These are phyloP conservation scores for Neopelma chrysocephalum DNA, from an alignment of 2,797 vertebrate genomes.

Conservation along the genomic window DNA sequence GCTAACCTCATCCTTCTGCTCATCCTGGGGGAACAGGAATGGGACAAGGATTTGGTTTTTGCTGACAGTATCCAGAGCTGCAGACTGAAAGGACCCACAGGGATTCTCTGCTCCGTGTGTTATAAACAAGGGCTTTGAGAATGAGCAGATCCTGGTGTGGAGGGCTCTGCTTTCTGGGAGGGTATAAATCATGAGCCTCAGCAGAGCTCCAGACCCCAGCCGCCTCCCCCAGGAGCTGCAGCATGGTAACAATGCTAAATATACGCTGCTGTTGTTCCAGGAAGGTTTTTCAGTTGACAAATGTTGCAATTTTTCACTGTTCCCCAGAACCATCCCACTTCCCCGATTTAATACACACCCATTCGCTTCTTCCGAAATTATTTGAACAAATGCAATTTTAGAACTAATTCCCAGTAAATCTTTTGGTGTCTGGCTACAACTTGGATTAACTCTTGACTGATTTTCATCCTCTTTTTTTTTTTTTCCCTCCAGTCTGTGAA, in stretches of 20 bases:
- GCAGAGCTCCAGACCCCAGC: background rate
- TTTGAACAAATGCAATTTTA: conserved; percentile 25
- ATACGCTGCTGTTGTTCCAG: background rate
- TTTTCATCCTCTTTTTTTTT: conserved; percentile 3
- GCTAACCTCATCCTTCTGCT: conserved; percentile 13
- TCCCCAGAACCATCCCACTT: conserved; percentile 23
- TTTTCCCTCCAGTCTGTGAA: background rate
- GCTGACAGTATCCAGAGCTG: conserved; percentile 51
- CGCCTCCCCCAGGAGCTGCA: conserved; percentile 34
- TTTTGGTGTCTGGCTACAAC: conserved; percentile 13
- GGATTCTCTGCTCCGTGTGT: background rate
- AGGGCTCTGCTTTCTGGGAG: background rate
- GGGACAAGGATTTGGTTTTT: background rate
- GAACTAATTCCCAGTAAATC: conserved; percentile 42
- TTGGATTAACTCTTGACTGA: conserved; percentile 43
- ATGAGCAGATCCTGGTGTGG: conserved; percentile 25
- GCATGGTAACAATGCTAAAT: conserved; percentile 58
- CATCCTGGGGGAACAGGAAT: background rate
- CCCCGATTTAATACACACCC: conserved; percentile 13
- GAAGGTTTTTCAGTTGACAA: conserved; percentile 28
- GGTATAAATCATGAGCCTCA: background rate
- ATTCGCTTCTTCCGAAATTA: background rate
- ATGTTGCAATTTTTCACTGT: conserved; percentile 40
- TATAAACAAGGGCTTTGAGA: conserved; percentile 58
- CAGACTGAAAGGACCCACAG: conserved; percentile 1